Percentiles rank a stretch among this genome's conserved stretches.
These are phyloP conservation scores for Vandiemenella viatica DNA, from an alignment of 2,888 invertebrate species.

Conservation along the genomic window DNA sequence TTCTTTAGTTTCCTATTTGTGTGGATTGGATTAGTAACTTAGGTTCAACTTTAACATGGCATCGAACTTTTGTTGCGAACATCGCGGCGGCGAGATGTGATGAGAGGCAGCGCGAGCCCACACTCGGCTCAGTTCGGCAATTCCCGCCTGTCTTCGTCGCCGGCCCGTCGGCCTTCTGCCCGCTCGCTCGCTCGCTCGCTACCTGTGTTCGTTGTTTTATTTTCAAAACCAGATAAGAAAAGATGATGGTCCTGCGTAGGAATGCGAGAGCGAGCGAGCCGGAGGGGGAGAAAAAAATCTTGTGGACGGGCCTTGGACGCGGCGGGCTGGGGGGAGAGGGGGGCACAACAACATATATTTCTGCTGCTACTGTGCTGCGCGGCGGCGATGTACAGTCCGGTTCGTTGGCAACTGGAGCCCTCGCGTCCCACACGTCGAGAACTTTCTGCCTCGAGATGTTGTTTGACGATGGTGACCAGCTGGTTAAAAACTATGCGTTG, in stretches of 20 bases:
- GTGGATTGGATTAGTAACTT: too few species aligned
- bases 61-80: too few species aligned
- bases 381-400: not conserved
- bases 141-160: not conserved
- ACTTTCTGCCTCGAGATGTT: too few species aligned
- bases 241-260: conserved; percentile 12
- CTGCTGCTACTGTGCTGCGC: conserved; percentile 7
- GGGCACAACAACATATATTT: conserved; percentile 8
- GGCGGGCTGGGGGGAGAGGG: not conserved
- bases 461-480: too few species aligned
- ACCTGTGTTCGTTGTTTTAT: conserved; percentile 11
- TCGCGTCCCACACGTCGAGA: too few species aligned
- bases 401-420: not conserved
- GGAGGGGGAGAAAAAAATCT: not conserved
- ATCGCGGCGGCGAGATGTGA: too few species aligned
- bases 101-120: too few species aligned
- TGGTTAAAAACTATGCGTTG: too few species aligned
- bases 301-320: not conserved
- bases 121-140: too few species aligned
- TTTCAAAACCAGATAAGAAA: conserved; percentile 11
- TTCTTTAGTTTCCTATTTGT: too few species aligned
- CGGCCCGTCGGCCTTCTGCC: not conserved
- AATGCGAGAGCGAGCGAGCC: conserved; percentile 5
- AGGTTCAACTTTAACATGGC: too few species aligned
- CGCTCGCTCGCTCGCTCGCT: conserved; percentile 1